A percentile compares a stretch with the other conserved stretches of the same genome.
phyloP scores from a whole-genome alignment of 2,888 invertebrate genomes.

The Callimorpha dominula region DNA sequence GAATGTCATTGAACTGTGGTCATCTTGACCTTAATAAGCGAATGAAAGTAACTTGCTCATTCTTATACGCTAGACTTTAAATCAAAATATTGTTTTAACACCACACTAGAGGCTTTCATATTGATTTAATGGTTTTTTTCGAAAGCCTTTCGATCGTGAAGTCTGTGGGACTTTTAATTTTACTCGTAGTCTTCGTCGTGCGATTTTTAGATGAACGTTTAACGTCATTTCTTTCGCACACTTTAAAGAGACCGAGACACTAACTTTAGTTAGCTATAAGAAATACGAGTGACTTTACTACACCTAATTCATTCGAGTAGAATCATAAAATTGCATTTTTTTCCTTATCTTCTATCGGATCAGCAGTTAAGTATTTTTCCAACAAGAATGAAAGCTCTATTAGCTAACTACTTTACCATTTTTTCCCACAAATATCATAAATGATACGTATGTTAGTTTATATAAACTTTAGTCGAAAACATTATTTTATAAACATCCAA shows the following conservation, averaged over 20 bases:
- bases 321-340: too few species aligned
- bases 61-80: neutral
- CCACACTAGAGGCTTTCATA: neutral
- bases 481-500: neutral
- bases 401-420: too few species aligned
- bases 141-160: neutral
- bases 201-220: neutral
- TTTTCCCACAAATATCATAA: too few species aligned
- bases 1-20: conserved; percentile 16
- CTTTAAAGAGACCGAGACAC: neutral
- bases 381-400: too few species aligned
- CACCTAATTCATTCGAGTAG: too few species aligned
- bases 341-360: too few species aligned
- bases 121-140: neutral
- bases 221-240: neutral
- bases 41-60: conserved; percentile 14
- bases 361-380: too few species aligned
- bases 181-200: neutral
- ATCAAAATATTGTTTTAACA: conserved; percentile 2
- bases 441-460: neutral
- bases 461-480: too few species aligned
- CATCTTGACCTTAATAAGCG: conserved; percentile 10
- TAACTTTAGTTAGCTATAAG: too few species aligned
- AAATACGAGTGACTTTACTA: too few species aligned
- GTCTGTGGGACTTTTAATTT: neutral